Evolutionary conservation across 1,140 invertebrate species (phyloP).

Genomic region (Diabrotica undecimpunctata): DNA sequence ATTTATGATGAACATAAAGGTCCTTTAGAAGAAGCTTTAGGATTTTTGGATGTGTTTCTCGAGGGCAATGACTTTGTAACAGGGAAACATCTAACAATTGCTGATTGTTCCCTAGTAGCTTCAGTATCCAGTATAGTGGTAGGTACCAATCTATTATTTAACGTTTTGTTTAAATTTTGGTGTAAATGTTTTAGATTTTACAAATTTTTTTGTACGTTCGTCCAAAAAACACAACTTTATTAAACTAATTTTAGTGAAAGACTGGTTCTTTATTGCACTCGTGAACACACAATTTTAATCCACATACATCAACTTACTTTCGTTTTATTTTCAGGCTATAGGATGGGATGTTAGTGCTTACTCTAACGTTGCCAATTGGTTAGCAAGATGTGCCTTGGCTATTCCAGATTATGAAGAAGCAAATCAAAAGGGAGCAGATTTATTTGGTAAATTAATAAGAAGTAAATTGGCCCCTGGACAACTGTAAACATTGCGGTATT

Average conservation of each 20-base stretch:
- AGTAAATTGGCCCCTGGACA: constrained; percentile 51
- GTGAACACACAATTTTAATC: too few relatives aligned
- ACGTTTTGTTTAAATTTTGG: background rate
- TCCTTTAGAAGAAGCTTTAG: constrained; percentile 55
- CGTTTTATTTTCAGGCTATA: constrained; percentile 51
- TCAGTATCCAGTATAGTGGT: constrained; percentile 57
- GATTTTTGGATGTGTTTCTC: constrained; percentile 56
- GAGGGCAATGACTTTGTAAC: constrained; percentile 56
- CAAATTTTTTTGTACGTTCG: background rate
- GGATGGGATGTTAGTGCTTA: constrained; percentile 64
- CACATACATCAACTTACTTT: too few relatives aligned
- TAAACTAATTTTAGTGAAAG: too few relatives aligned
- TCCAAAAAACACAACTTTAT: too few relatives aligned
- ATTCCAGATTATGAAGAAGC: constrained; percentile 53
- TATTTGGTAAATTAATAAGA: constrained; percentile 52
- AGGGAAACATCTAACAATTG: constrained; percentile 60
- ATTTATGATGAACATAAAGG: constrained; percentile 56
- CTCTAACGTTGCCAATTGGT: constrained; percentile 63
- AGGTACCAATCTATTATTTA: constrained; percentile 30
- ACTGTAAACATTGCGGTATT: constrained; percentile 26
- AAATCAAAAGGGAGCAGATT: constrained; percentile 53
- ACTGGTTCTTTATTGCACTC: too few relatives aligned
- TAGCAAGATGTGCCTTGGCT: constrained; percentile 53
- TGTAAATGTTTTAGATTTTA: background rate
- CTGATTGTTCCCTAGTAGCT: constrained; percentile 57